Percentiles rank a stretch among this genome's conserved stretches.
phyloP scores from a whole-genome alignment of 2,797 vertebrate species.

The Notolabrus celidotus region DNA sequence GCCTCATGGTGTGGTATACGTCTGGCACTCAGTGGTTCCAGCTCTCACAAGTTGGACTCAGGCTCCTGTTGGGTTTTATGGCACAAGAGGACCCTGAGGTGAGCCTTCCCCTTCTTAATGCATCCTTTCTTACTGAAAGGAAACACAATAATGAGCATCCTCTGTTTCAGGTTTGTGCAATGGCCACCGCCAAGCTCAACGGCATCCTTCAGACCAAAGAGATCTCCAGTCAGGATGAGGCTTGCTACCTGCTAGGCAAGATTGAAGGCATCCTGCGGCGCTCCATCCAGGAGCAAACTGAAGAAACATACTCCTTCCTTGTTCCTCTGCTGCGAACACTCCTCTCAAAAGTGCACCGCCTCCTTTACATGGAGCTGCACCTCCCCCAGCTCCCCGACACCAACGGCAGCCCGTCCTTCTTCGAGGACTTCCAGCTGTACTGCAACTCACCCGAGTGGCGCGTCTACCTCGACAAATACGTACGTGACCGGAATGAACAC shows the following conservation, averaged over 20 bases:
- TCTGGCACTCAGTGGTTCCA: slow-evolving; percentile 87
- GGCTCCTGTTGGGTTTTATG: slow-evolving; percentile 96
- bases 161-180: slow-evolving; percentile 89
- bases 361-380: slow-evolving; percentile 97
- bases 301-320: slow-evolving; percentile 93
- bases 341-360: slow-evolving; percentile 94
- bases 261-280: slow-evolving; percentile 92
- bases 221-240: slow-evolving; percentile 94
- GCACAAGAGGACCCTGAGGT: slow-evolving; percentile 93
- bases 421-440: slow-evolving; percentile 97
- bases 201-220: slow-evolving; percentile 96
- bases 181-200: slow-evolving; percentile 97
- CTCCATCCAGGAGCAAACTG: slow-evolving; percentile 89
- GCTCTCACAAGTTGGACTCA: slow-evolving; percentile 92
- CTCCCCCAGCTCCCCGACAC: slow-evolving; percentile 94
- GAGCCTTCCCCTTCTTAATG: not conserved
- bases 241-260: slow-evolving; percentile 94
- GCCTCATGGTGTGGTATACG: slow-evolving; percentile 93
- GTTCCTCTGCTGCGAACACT: slow-evolving; percentile 95
- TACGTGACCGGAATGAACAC: slow-evolving; percentile 70
- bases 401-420: slow-evolving; percentile 96
- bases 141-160: not conserved
- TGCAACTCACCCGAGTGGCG: slow-evolving; percentile 95
- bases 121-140: not conserved
- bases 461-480: slow-evolving; percentile 98